Evolutionary conservation across 1,140 invertebrate genomes (phyloP).

Genomic region (Elymnias hypermnestra): DNA sequence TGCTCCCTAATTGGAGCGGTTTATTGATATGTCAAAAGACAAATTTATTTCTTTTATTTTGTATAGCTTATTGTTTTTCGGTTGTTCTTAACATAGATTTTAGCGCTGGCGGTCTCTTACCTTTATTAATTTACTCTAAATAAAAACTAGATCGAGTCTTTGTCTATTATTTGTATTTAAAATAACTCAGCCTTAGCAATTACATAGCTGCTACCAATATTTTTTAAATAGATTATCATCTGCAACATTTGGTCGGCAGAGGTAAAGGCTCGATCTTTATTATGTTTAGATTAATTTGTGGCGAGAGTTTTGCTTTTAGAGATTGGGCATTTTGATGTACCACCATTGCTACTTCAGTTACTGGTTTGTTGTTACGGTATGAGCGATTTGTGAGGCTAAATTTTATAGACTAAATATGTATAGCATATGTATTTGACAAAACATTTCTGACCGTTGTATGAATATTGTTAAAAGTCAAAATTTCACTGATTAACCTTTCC

Average conservation of each 20-base stretch:
- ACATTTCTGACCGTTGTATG: too few relatives aligned
- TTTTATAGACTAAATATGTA: too few relatives aligned
- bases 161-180: conserved; percentile 32
- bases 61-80: conserved; percentile 5
- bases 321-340: conserved; percentile 35
- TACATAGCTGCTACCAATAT: neutral
- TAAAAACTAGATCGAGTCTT: conserved; percentile 54
- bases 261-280: conserved; percentile 46
- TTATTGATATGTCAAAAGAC: conserved; percentile 4
- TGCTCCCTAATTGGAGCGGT: neutral
- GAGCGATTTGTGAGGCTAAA: too few relatives aligned
- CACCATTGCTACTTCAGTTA: neutral
- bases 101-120: conserved; percentile 14
- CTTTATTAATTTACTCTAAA: conserved; percentile 43
- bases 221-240: too few relatives aligned
- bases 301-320: conserved; percentile 66
- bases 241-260: neutral
- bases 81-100: conserved; percentile 1
- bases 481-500: too few relatives aligned
- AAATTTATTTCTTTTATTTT: conserved; percentile 4
- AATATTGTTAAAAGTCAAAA: too few relatives aligned
- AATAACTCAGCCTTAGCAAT: neutral
- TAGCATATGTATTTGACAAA: too few relatives aligned
- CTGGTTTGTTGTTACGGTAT: too few relatives aligned
- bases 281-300: conserved; percentile 66